Evolutionary conservation across 2,113 vertebrate genomes (phyloP).

Genomic region (Protomyctophum bolini): DNA sequence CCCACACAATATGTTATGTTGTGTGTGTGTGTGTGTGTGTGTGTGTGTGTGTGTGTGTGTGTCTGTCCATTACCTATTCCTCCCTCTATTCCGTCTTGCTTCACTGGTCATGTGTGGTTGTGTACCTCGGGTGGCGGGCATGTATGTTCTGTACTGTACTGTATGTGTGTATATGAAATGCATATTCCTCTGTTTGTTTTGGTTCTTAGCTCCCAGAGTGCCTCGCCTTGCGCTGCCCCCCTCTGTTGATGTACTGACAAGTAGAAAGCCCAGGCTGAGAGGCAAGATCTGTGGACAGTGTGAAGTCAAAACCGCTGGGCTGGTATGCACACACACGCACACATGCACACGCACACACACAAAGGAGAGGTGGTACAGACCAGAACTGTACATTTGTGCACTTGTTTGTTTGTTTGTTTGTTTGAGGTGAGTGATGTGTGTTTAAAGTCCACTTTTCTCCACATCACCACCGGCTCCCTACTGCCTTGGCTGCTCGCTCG

Average conservation of each 20-base stretch:
- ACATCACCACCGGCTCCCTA: too few species aligned
- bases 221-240: conserved; percentile 29
- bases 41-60: neutral
- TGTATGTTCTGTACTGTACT: neutral
- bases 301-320: conserved; percentile 75
- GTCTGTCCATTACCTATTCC: too few species aligned
- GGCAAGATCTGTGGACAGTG: conserved; percentile 73
- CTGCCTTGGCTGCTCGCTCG: too few species aligned
- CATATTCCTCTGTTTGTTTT: neutral
- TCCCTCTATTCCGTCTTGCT: too few species aligned
- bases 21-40: neutral
- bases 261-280: conserved; percentile 67
- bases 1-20: too few species aligned
- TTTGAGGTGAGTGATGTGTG: neutral
- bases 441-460: too few species aligned
- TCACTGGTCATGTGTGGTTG: neutral
- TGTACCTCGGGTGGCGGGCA: neutral
- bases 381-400: conserved; percentile 10
- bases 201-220: conserved; percentile 39
- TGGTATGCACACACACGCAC: conserved; percentile 74
- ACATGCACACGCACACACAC: conserved; percentile 3
- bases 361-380: neutral
- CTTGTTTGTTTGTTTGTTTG: conserved; percentile 4
- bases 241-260: conserved; percentile 15
- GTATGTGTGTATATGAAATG: neutral